Evolutionary conservation across 2,797 vertebrate genomes (phyloP).

Genomic region (Melanitta fusca): DNA sequence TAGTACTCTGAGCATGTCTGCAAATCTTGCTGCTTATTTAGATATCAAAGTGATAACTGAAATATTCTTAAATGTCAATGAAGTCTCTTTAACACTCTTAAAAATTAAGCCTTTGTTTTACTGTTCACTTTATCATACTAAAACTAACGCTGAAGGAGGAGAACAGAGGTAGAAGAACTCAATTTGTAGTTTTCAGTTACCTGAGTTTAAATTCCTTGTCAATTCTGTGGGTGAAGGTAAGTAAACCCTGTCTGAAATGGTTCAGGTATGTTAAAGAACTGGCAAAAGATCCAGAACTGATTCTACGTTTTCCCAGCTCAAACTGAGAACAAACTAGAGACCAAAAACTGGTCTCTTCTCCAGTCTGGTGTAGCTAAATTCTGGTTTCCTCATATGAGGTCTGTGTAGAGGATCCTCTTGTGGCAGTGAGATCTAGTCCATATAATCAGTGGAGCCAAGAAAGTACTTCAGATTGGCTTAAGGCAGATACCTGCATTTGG

Average conservation of each 20-base stretch:
- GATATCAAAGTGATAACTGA: conserved; percentile 45
- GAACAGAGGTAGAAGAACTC: background rate
- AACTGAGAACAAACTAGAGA: too few relatives aligned
- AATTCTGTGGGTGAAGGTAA: background rate
- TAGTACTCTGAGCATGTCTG: background rate
- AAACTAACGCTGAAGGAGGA: background rate
- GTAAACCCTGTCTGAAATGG: accelerated
- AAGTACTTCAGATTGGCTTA: background rate
- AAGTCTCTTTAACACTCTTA: conserved; percentile 1
- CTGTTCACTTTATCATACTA: background rate
- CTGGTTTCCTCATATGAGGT: background rate
- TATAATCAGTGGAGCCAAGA: background rate
- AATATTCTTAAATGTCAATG: conserved; percentile 60
- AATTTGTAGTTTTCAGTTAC: background rate
- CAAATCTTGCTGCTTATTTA: background rate
- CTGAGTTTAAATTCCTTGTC: background rate
- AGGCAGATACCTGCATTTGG: background rate
- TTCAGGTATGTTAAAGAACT: background rate
- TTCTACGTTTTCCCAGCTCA: background rate
- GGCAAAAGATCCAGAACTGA: background rate
- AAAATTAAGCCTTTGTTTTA: conserved; percentile 17
- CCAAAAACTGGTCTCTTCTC: background rate
- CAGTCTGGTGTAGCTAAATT: background rate
- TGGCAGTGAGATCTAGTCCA: too few relatives aligned
- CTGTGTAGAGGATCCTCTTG: background rate